Evolutionary conservation across 2,888 invertebrate genomes (phyloP).

Genomic region (Eugnorisma glareosa): DNA sequence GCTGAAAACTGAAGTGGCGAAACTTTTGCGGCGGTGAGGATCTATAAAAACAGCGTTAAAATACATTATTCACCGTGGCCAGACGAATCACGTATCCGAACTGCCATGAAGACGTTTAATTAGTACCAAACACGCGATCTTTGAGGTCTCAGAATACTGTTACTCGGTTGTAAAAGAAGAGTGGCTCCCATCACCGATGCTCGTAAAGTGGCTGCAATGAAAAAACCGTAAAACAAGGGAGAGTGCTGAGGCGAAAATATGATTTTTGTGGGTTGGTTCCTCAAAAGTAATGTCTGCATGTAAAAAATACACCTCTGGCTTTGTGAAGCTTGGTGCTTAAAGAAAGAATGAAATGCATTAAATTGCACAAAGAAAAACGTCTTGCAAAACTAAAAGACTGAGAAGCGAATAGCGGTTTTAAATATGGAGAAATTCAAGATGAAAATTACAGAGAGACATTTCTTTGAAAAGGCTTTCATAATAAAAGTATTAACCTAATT

Average conservation of each 20-base stretch:
- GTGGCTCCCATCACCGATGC: slow-evolving; percentile 81
- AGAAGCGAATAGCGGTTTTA: slow-evolving; percentile 13
- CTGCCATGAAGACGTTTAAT: slow-evolving; percentile 85
- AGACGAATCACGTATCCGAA: slow-evolving; percentile 83
- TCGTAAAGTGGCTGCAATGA: slow-evolving; percentile 88
- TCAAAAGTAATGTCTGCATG: slow-evolving; percentile 72
- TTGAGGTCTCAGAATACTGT: slow-evolving; percentile 79
- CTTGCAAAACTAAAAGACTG: slow-evolving; percentile 14
- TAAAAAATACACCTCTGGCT: slow-evolving; percentile 64
- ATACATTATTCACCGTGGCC: slow-evolving; percentile 78
- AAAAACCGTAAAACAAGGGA: slow-evolving; percentile 86
- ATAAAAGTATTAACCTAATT: slow-evolving; percentile 68
- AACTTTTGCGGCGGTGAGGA: slow-evolving; percentile 63
- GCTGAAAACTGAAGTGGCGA: slow-evolving; percentile 60
- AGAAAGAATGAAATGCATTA: slow-evolving; percentile 46
- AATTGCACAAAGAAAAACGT: slow-evolving; percentile 36
- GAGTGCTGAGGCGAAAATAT: slow-evolving; percentile 83
- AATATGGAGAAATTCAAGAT: background rate
- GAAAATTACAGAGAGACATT: slow-evolving; percentile 13
- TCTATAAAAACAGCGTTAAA: slow-evolving; percentile 75
- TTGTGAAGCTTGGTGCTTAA: slow-evolving; percentile 52
- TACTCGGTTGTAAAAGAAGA: slow-evolving; percentile 80
- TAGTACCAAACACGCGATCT: slow-evolving; percentile 87
- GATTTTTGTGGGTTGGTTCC: slow-evolving; percentile 79
- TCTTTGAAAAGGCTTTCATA: slow-evolving; percentile 18